phyloP scores from a whole-genome alignment of 2,797 vertebrate species.

The Smutsia gigantea region DNA sequence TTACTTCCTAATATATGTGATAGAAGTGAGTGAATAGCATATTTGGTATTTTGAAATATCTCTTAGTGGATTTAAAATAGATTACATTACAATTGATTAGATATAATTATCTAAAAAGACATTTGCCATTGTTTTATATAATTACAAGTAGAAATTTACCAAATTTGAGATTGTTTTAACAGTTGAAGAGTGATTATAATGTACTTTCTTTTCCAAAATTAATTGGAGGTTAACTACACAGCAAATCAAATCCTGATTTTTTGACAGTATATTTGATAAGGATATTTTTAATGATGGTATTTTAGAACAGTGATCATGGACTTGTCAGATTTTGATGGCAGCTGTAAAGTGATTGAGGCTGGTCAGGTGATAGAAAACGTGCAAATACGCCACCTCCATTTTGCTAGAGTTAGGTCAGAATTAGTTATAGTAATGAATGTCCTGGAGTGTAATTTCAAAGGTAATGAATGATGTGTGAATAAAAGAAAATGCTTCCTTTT shows the following conservation, averaged over 20 bases:
- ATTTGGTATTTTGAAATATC: conserved; percentile 73
- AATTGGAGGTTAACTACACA: conserved; percentile 76
- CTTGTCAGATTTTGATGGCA: conserved; percentile 68
- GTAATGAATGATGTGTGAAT: conserved; percentile 56
- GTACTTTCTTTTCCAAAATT: conserved; percentile 69
- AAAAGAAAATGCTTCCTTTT: conserved; percentile 40
- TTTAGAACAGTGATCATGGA: conserved; percentile 68
- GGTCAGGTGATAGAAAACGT: conserved; percentile 58
- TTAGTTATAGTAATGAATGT: conserved; percentile 63
- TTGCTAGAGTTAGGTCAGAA: conserved; percentile 54
- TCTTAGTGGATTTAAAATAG: conserved; percentile 70
- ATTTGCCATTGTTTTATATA: conserved; percentile 74
- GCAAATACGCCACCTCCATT: conserved; percentile 52
- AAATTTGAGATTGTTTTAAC: conserved; percentile 70
- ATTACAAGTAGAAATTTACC: conserved; percentile 67
- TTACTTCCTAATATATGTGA: conserved; percentile 48
- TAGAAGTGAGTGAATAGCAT: conserved; percentile 59
- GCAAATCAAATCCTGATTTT: conserved; percentile 68
- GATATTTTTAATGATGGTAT: conserved; percentile 70
- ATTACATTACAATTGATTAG: conserved; percentile 73
- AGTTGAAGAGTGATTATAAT: conserved; percentile 68
- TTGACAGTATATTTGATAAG: conserved; percentile 70
- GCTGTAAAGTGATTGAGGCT: conserved; percentile 64
- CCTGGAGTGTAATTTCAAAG: conserved; percentile 62
- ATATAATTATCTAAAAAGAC: conserved; percentile 73